Evolutionary conservation across 2,797 vertebrate genomes (phyloP), one percentile per base, ranked within the genome.

Genomic region (Gila robusta): DNA sequence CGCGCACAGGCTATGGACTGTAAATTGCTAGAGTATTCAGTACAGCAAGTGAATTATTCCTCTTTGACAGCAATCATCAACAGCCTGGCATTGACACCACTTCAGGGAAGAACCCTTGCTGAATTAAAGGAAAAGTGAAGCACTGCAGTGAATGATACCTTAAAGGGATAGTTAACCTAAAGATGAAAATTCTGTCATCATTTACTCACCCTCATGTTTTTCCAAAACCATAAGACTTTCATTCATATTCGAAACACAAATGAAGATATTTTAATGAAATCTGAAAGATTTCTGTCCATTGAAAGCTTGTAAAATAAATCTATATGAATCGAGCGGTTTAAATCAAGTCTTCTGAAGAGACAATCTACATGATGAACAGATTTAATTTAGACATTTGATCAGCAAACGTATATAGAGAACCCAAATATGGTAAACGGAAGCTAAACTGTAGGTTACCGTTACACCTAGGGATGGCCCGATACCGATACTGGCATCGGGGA

Each of bases 11-110:
- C 37, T 54, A 49, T 37, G 37, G 49, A 54, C 77, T 79, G 84
- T 80, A 79, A 80, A 62, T 85, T 85, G 52, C 67, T 35, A 2
- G 28, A 72, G 77, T 62, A 72, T 85, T 72, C 67, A 70, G 49
- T 79, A 62, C 6, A 79, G 66, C 49, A 70, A 79, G 47, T 79
- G 66, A 79, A 70, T 78, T 44, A 85, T 85, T 79, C 77, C 64
- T 79, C 49, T 59, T 11, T 41, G 49, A 79, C 35, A 78, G 66
- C 66, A 79, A 44, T 78, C 74, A 41, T 85, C 47, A 26, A 84
- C 19, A 79, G 74, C 19, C 62, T 44, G 56, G 26, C 72, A 79
- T 49, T 79, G 76, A 84, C 64, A 79, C 4, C 3, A 11, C 66
- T 78, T 32, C 35, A 78, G n/a, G 67, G 52, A 82, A 41, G 26